Percentiles rank a stretch among this genome's conserved stretches.
phyloP scores from a whole-genome alignment of 2,113 vertebrate species.

The Cepphus grylle region DNA sequence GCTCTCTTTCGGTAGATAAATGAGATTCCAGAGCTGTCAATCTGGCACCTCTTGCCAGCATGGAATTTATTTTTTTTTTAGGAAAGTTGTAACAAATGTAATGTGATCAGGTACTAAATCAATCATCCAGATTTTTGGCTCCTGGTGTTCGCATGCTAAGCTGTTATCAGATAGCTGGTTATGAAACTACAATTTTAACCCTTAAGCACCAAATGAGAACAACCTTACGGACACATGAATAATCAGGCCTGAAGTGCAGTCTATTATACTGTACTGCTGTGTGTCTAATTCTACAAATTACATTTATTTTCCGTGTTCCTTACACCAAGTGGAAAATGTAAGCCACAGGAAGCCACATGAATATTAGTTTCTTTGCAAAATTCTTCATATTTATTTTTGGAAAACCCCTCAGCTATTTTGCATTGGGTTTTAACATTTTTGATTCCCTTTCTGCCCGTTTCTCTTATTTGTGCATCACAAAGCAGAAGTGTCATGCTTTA shows the following conservation, averaged over 20 bases:
- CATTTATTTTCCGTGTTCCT: neutral
- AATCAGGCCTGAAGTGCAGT: neutral
- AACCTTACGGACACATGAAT: neutral
- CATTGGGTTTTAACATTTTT: neutral
- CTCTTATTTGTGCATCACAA: neutral
- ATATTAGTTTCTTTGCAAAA: neutral
- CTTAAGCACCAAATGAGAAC: neutral
- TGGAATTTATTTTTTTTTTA: neutral
- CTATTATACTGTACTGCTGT: neutral
- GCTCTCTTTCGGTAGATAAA: neutral
- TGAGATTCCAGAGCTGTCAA: neutral
- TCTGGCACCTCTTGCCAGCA: neutral
- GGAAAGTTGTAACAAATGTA: constrained; percentile 3
- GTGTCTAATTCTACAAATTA: neutral
- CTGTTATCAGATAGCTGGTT: neutral
- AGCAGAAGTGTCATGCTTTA: neutral
- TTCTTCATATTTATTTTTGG: neutral
- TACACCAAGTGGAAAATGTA: neutral
- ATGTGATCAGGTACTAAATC: constrained; percentile 29
- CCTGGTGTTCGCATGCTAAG: neutral
- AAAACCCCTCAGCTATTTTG: neutral
- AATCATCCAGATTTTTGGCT: constrained; percentile 20
- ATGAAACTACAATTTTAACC: constrained; percentile 5
- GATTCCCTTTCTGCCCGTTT: neutral
- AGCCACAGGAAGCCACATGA: neutral